These are phyloP conservation scores for Corydoras maculifer DNA, from an alignment of 2,113 vertebrate species.

Conservation along the genomic window DNA sequence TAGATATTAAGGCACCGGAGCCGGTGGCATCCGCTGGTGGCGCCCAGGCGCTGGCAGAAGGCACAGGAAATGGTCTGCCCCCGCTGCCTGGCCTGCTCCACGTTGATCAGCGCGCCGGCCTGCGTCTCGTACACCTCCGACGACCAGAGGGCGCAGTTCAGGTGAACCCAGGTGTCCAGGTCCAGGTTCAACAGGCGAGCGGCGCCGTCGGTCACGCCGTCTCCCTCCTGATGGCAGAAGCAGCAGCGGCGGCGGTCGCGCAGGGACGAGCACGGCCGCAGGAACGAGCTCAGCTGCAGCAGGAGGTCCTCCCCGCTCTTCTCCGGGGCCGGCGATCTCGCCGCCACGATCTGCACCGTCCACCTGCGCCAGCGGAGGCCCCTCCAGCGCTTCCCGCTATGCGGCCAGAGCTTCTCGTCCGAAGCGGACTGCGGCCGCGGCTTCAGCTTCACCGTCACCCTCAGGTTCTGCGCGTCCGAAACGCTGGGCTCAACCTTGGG, in stretches of 20 bases:
- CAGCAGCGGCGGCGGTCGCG: constrained; percentile 86
- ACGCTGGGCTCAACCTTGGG: constrained; percentile 80
- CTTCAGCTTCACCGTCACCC: constrained; percentile 90
- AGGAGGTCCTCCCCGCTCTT: constrained; percentile 86
- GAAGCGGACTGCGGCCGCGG: constrained; percentile 69
- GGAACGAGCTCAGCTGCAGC: constrained; percentile 78
- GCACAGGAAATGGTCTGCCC: constrained; percentile 86
- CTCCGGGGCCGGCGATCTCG: constrained; percentile 78
- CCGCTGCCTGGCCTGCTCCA: constrained; percentile 83
- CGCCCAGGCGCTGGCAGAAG: constrained; percentile 88
- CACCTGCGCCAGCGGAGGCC: constrained; percentile 93
- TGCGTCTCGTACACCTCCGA: constrained; percentile 97
- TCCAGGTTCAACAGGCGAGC: constrained; percentile 92
- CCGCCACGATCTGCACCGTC: constrained; percentile 82
- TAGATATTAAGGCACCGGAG: constrained; percentile 95
- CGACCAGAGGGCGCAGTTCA: constrained; percentile 97
- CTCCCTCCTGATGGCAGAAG: constrained; percentile 93
- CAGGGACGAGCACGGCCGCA: constrained; percentile 75
- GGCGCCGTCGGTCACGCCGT: constrained; percentile 87
- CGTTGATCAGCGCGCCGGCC: constrained; percentile 95
- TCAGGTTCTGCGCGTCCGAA: constrained; percentile 69
- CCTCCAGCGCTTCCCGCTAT: constrained; percentile 78
- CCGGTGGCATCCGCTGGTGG: constrained; percentile 91
- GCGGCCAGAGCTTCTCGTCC: constrained; percentile 58
- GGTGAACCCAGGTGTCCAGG: constrained; percentile 92